Conservation (phyloP, 2,888 invertebrate species). For the Chalcosyrphus nemorum region DNA sequence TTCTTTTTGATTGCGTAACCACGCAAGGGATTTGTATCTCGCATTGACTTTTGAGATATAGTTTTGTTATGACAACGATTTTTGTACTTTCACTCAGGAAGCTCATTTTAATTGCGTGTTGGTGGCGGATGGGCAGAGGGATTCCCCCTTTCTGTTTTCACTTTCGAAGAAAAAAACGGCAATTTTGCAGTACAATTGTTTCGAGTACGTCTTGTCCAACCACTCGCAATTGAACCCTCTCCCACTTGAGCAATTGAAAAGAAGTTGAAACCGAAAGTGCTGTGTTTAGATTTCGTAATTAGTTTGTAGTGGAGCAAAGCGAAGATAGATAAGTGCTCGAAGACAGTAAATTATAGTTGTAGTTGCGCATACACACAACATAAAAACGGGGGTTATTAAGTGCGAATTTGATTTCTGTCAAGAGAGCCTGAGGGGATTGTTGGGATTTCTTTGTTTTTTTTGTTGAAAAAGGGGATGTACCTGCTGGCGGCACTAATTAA, state of each 20-base stretch:
- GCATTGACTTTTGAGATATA: neutral
- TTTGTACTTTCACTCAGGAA: constrained; percentile 21
- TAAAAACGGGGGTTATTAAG: neutral
- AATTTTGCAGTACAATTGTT: constrained; percentile 3
- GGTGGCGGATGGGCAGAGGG: neutral
- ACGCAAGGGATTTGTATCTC: neutral
- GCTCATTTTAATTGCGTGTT: constrained; percentile 6
- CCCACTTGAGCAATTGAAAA: neutral
- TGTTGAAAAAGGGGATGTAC: neutral
- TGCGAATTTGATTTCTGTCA: neutral
- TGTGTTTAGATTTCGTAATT: neutral
- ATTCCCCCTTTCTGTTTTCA: constrained; percentile 1
- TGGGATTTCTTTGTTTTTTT: neutral
- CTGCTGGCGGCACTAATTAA: neutral
- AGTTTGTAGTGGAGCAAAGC: neutral
- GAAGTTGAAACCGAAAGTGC: neutral
- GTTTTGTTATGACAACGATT: neutral
- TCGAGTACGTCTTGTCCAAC: neutral
- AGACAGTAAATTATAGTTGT: neutral
- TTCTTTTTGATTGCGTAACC: no score
- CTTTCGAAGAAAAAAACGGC: constrained; percentile 11
- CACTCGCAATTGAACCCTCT: neutral
- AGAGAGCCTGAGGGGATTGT: neutral
- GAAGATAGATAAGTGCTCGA: neutral
- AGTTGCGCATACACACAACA: neutral